Percentiles rank a stretch among this genome's conserved stretches.
phyloP scores from a whole-genome alignment of 2,797 vertebrate species.

The Saguinus oedipus region DNA sequence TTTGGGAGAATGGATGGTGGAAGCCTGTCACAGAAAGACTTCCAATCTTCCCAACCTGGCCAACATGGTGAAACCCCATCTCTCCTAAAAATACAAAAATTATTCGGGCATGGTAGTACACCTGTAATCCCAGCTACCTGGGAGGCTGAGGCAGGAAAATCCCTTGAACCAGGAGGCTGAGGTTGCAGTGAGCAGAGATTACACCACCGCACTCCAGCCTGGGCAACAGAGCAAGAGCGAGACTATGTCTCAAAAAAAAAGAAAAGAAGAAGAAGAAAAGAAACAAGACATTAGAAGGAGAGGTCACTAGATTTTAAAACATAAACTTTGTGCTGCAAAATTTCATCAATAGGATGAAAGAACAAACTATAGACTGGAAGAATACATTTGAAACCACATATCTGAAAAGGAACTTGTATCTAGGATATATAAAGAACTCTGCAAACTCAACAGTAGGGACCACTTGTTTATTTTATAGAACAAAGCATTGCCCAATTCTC shows the following conservation, averaged over 20 bases:
- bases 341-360: not conserved
- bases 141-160: not conserved
- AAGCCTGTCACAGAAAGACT: not conserved
- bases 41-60: not conserved
- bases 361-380: not conserved
- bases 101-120: not conserved
- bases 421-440: not conserved
- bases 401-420: not conserved
- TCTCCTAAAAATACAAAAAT: not conserved
- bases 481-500: not conserved
- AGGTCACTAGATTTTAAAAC: not conserved
- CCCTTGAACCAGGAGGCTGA: not conserved
- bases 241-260: not conserved
- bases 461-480: not conserved
- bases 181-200: not conserved
- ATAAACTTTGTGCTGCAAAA: not conserved
- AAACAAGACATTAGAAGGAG: not conserved
- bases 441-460: not conserved
- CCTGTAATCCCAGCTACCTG: not conserved
- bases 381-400: not conserved
- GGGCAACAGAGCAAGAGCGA: not conserved
- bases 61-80: not conserved
- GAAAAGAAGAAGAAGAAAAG: not conserved
- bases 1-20: not conserved
- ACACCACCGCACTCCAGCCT: not conserved